Conservation (phyloP, 30 jellyfish, hydroid and myxozoan species). For the Mastigias papua region DNA sequence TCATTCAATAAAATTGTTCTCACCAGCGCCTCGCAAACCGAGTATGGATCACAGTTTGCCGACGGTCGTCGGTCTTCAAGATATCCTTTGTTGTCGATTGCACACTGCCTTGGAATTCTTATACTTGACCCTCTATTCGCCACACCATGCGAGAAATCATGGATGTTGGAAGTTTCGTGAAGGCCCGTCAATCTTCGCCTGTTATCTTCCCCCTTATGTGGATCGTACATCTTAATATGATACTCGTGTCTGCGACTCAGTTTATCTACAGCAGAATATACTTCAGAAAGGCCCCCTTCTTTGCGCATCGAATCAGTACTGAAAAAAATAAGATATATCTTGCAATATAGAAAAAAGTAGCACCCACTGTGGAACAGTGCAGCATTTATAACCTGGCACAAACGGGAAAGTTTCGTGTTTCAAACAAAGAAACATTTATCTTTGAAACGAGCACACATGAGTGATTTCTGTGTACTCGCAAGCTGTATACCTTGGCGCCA, state of each 20-base stretch:
- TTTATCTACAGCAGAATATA: conserved; percentile 78
- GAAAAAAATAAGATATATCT: not conserved
- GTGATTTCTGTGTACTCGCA: too few species aligned
- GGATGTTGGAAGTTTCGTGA: conserved; percentile 77
- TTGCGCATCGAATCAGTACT: conserved; percentile 86
- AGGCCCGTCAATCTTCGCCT: conserved; percentile 82
- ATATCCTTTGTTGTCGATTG: conserved; percentile 80
- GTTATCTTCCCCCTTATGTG: conserved; percentile 83
- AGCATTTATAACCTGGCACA: too few species aligned
- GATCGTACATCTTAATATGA: conserved; percentile 86
- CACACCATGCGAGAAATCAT: conserved; percentile 77
- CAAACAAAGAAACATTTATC: too few species aligned
- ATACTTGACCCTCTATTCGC: conserved; percentile 82
- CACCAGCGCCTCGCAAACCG: conserved; percentile 77
- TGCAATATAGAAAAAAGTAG: not conserved
- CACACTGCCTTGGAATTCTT: conserved; percentile 86
- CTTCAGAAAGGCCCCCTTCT: conserved; percentile 79
- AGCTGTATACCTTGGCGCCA: too few species aligned
- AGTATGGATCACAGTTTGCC: conserved; percentile 84
- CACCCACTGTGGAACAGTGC: not conserved
- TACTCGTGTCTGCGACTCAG: conserved; percentile 70
- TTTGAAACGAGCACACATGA: too few species aligned
- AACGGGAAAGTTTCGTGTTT: too few species aligned
- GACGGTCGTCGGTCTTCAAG: conserved; percentile 89
- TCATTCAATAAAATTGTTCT: conserved; percentile 73